Percentiles rank a stretch among this genome's conserved stretches.
Conservation (phyloP, 1,140 invertebrate genomes). For the Trichogramma pretiosum region DNA sequence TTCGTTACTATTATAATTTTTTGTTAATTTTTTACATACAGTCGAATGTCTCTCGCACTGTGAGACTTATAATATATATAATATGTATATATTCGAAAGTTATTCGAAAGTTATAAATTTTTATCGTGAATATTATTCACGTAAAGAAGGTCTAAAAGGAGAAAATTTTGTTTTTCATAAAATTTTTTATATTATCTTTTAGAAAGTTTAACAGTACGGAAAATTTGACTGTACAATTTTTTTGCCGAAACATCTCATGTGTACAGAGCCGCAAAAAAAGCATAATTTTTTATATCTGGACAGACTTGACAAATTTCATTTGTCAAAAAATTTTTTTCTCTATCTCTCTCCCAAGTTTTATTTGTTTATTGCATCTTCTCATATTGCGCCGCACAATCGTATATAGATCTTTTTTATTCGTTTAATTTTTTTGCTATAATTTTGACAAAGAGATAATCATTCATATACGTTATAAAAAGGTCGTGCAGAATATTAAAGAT, state of each 20-base stretch:
- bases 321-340: background rate
- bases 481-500: slow-evolving; percentile 6
- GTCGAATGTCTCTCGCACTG: slow-evolving; percentile 5
- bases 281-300: slow-evolving; percentile 3
- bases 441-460: slow-evolving; percentile 6
- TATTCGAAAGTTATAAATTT: background rate
- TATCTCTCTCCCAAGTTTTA: too few relatives aligned
- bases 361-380: slow-evolving; percentile 5
- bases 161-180: background rate
- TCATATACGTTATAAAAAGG: background rate
- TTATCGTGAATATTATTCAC: background rate
- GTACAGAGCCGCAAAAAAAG: slow-evolving; percentile 5
- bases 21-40: slow-evolving; percentile 13
- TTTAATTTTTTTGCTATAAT: background rate
- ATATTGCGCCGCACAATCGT: slow-evolving; percentile 7
- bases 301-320: slow-evolving; percentile 4
- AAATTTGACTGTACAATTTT: slow-evolving; percentile 7
- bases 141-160: slow-evolving; percentile 3
- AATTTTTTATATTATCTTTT: background rate
- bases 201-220: slow-evolving; percentile 10
- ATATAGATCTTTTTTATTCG: too few relatives aligned
- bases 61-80: background rate
- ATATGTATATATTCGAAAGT: slow-evolving; percentile 3
- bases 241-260: background rate
- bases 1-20: slow-evolving; percentile 6